Percentiles rank a stretch among this genome's conserved stretches.
Conservation (phyloP, 2,797 vertebrate genomes). For the Poecilia velifera region DNA sequence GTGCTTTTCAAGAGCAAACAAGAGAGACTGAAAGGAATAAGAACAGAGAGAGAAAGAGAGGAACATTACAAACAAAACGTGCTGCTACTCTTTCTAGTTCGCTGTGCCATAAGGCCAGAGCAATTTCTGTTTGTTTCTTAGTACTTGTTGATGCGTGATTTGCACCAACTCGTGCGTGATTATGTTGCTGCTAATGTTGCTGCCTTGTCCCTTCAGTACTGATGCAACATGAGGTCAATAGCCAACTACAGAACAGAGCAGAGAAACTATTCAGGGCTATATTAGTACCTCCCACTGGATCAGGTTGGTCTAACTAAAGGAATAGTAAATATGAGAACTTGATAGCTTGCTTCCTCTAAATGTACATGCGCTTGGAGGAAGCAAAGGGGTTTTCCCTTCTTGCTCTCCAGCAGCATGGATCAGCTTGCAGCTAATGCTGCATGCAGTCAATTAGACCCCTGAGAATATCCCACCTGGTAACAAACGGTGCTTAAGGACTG, state of each 20-base stretch:
- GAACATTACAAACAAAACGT: neutral
- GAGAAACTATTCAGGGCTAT: neutral
- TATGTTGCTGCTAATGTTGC: slow-evolving; percentile 14
- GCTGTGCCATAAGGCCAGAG: neutral
- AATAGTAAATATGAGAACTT: neutral
- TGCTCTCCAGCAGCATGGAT: slow-evolving; percentile 22
- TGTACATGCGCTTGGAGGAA: neutral
- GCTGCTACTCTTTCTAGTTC: neutral
- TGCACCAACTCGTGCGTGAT: neutral
- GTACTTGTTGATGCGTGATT: slow-evolving; percentile 45
- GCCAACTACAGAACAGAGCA: neutral
- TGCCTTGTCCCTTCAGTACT: neutral
- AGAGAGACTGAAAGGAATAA: slow-evolving; percentile 19
- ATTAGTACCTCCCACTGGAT: neutral
- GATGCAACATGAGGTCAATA: slow-evolving; percentile 5
- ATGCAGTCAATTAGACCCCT: slow-evolving; percentile 32
- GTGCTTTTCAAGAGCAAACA: slow-evolving; percentile 43
- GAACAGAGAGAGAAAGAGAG: slow-evolving; percentile 14
- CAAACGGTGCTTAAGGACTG: slow-evolving; percentile 26
- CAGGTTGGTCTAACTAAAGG: neutral
- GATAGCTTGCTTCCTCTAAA: neutral
- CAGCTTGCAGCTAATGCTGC: slow-evolving; percentile 28
- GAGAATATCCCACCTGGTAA: slow-evolving; percentile 64
- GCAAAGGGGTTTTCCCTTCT: slow-evolving; percentile 23
- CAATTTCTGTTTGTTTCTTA: slow-evolving; percentile 8